phyloP scores from a whole-genome alignment of 64 coral and sea anemone genomes.

The Cladopsammia gracilis region DNA sequence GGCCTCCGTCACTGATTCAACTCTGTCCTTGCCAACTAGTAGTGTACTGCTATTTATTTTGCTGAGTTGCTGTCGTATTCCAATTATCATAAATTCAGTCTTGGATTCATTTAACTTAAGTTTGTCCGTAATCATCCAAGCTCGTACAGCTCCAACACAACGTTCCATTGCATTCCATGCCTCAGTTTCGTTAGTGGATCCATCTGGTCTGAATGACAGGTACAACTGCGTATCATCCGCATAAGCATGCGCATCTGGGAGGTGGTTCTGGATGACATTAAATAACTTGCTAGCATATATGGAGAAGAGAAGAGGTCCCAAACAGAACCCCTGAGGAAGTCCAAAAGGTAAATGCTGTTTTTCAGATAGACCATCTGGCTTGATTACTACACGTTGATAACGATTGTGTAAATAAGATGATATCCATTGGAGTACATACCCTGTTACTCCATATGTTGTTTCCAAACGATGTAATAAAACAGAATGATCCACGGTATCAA shows the following conservation, averaged over 20 bases:
- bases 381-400: constrained; percentile 62
- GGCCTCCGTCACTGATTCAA: too few species aligned
- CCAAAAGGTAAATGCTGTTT: constrained; percentile 42
- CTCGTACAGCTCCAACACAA: constrained; percentile 21
- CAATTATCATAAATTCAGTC: too few species aligned
- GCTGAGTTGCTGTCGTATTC: not conserved
- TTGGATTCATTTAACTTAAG: not conserved
- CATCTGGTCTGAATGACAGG: too few species aligned
- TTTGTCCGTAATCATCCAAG: constrained; percentile 35
- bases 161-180: constrained; percentile 22
- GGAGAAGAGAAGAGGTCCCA: constrained; percentile 46
- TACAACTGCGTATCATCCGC: too few species aligned
- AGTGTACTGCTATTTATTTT: not conserved
- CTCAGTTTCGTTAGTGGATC: constrained; percentile 27
- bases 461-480: constrained; percentile 60
- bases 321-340: constrained; percentile 53
- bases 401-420: constrained; percentile 60
- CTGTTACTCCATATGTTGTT: constrained; percentile 65
- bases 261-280: constrained; percentile 36
- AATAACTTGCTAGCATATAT: constrained; percentile 58
- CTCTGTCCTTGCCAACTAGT: too few species aligned
- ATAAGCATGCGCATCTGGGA: too few species aligned
- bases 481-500: constrained; percentile 2
- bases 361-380: constrained; percentile 45
- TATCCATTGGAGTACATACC: constrained; percentile 56